phyloP scores from a whole-genome alignment of 2,888 invertebrate species.

The Apotomis capreana region DNA sequence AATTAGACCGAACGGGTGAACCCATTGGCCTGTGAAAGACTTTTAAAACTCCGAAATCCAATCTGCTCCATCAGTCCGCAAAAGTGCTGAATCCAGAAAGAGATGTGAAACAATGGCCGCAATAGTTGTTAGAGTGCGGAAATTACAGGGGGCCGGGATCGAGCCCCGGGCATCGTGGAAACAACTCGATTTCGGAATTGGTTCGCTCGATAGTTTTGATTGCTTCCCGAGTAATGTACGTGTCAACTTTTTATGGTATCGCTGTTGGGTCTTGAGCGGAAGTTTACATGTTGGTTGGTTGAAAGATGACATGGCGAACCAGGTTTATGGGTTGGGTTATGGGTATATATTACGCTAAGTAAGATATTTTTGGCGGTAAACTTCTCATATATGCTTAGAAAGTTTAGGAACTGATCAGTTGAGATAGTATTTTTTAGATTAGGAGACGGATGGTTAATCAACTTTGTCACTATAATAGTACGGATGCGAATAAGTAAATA shows the following conservation, averaged over 20 bases:
- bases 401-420: background rate
- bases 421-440: too few species aligned
- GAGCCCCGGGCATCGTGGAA: slow-evolving; percentile 58
- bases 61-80: slow-evolving; percentile 51
- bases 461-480: too few species aligned
- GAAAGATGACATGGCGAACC: too few species aligned
- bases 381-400: background rate
- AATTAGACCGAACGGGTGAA: background rate
- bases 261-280: slow-evolving; percentile 20
- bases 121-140: slow-evolving; percentile 67
- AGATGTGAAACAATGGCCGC: slow-evolving; percentile 61
- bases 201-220: slow-evolving; percentile 72
- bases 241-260: slow-evolving; percentile 38
- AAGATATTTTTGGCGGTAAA: too few species aligned
- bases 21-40: background rate
- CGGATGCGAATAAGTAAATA: too few species aligned
- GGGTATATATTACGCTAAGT: too few species aligned
- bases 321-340: too few species aligned
- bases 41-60: slow-evolving; percentile 42
- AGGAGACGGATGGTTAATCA: too few species aligned
- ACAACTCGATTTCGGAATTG: slow-evolving; percentile 67
- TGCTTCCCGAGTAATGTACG: slow-evolving; percentile 64
- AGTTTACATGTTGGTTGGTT: slow-evolving; percentile 11
- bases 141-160: slow-evolving; percentile 59
- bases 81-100: slow-evolving; percentile 54